A percentile compares a stretch with the other conserved stretches of the same genome.
phyloP scores from a whole-genome alignment of 2,113 vertebrate genomes.

The Axis porcinus region DNA sequence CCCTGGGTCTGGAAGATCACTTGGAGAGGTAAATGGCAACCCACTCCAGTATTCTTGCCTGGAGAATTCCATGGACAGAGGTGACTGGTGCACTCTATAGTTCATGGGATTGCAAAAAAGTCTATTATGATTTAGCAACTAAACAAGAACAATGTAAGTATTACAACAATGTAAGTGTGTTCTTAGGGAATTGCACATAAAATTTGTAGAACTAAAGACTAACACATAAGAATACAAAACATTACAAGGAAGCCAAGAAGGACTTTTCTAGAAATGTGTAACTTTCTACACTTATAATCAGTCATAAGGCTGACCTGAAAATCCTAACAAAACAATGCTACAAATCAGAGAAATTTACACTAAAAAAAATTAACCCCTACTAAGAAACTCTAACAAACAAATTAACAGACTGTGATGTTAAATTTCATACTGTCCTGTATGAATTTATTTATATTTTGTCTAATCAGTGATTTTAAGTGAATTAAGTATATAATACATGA shows the following conservation, averaged over 20 bases:
- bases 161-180: neutral
- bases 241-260: neutral
- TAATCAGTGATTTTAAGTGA: neutral
- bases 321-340: neutral
- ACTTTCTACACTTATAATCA: neutral
- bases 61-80: neutral
- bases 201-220: neutral
- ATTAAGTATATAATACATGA: neutral
- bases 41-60: neutral
- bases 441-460: neutral
- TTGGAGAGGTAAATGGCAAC: neutral
- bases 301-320: neutral
- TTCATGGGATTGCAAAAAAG: neutral
- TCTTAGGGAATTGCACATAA: neutral
- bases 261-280: neutral
- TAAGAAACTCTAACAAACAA: neutral
- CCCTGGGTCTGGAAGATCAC: neutral
- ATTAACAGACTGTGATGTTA: neutral
- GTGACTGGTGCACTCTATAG: neutral
- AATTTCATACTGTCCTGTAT: neutral
- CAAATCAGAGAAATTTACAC: neutral
- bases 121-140: neutral
- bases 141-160: neutral
- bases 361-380: neutral
- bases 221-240: neutral